A percentile compares a stretch with the other conserved stretches of the same genome.
Conservation (phyloP, 2,113 vertebrate genomes). For the Canis aureus region DNA sequence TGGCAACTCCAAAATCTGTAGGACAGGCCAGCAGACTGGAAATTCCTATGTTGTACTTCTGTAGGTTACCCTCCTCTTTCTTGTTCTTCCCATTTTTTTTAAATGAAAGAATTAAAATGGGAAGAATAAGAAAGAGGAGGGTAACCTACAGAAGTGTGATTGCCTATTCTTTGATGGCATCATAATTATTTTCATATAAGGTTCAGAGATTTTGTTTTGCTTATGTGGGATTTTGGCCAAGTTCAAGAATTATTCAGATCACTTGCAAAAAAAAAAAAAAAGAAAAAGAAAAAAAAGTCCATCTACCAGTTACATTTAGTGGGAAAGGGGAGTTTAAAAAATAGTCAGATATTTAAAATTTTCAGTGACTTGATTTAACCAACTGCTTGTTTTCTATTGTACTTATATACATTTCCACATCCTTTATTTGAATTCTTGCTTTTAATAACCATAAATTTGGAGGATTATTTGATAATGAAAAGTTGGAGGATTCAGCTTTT, state of each 20-base stretch:
- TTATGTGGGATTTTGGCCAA: background rate
- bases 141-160: background rate
- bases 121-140: background rate
- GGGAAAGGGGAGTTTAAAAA: background rate
- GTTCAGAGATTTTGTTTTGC: background rate
- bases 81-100: background rate
- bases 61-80: background rate
- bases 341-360: background rate
- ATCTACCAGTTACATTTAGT: background rate
- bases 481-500: no score
- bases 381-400: background rate
- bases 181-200: background rate
- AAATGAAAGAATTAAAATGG: no score
- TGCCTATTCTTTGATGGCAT: background rate
- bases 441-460: background rate
- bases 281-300: background rate
- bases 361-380: background rate
- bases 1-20: background rate
- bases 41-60: background rate
- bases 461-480: background rate
- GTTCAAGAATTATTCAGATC: background rate
- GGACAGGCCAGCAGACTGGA: background rate
- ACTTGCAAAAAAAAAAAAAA: background rate
- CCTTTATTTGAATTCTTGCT: background rate
- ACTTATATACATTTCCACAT: background rate